Conservation (phyloP, 2,113 vertebrate species). For the Brachionichthys hirsutus region DNA sequence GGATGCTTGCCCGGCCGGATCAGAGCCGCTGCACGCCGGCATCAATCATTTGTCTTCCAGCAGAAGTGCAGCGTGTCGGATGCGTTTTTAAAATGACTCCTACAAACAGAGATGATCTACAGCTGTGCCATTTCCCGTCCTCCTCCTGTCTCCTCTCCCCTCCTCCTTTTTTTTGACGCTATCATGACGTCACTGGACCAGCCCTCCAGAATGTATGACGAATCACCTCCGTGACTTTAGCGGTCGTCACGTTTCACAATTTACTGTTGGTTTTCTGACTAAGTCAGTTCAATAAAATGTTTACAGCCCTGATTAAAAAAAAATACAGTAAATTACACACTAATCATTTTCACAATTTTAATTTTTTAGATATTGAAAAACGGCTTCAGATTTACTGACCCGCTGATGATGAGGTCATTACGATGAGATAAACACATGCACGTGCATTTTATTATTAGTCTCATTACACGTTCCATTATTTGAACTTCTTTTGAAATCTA, state of each 20-base stretch:
- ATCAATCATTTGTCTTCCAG: conserved; percentile 19
- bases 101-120: not conserved
- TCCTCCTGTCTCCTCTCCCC: conserved; percentile 1
- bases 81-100: conserved; percentile 7
- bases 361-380: too few relatives aligned
- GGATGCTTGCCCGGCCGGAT: conserved; percentile 19
- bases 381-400: too few relatives aligned
- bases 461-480: too few relatives aligned
- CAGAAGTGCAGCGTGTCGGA: not conserved
- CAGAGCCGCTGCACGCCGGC: conserved; percentile 26
- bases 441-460: too few relatives aligned
- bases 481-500: too few relatives aligned
- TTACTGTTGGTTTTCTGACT: too few relatives aligned
- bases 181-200: conserved; percentile 52
- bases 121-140: conserved; percentile 11
- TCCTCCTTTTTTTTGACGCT: conserved; percentile 34
- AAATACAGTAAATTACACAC: too few relatives aligned
- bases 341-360: too few relatives aligned
- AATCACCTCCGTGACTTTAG: not conserved
- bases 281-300: too few relatives aligned
- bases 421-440: too few relatives aligned
- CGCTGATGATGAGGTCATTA: too few relatives aligned
- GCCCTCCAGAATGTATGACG: conserved; percentile 24
- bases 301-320: not conserved
- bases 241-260: not conserved